A percentile compares a stretch with the other conserved stretches of the same genome.
Conservation (phyloP, 2,113 vertebrate genomes). For the Choloepus hoffmanni region DNA sequence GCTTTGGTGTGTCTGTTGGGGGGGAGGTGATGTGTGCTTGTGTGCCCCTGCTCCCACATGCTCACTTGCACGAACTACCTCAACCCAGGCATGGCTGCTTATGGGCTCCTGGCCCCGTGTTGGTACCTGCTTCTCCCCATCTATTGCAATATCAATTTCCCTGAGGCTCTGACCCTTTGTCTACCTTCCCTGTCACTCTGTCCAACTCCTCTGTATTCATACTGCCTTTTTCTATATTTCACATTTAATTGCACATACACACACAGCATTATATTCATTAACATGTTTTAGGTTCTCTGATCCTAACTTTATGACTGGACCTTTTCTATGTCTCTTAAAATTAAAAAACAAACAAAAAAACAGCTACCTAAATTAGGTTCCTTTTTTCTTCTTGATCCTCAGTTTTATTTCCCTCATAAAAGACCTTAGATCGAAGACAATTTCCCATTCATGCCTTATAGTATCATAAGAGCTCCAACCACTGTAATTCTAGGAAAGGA, state of each 20-base stretch:
- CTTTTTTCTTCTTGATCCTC: not conserved
- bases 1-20: not conserved
- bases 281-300: not conserved
- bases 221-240: not conserved
- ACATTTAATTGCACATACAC: not conserved
- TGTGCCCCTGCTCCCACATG: rapidly evolving
- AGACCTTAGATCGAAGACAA: not conserved
- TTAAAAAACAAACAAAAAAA: not conserved
- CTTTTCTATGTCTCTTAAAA: not conserved
- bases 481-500: not conserved
- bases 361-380: not conserved
- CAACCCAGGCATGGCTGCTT: not conserved
- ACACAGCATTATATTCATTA: not conserved
- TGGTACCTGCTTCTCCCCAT: not conserved
- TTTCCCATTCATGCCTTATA: not conserved
- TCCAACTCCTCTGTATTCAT: not conserved
- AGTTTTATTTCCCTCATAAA: not conserved
- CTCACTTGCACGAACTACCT: no score
- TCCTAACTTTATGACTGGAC: not conserved
- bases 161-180: not conserved
- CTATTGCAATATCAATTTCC: not conserved
- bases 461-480: not conserved
- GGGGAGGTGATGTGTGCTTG: not conserved
- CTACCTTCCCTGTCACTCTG: not conserved
- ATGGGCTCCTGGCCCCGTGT: not conserved